Percentiles rank a stretch among this genome's conserved stretches.
phyloP scores from a whole-genome alignment of 2,888 invertebrate species.

The Melipona beecheii region DNA sequence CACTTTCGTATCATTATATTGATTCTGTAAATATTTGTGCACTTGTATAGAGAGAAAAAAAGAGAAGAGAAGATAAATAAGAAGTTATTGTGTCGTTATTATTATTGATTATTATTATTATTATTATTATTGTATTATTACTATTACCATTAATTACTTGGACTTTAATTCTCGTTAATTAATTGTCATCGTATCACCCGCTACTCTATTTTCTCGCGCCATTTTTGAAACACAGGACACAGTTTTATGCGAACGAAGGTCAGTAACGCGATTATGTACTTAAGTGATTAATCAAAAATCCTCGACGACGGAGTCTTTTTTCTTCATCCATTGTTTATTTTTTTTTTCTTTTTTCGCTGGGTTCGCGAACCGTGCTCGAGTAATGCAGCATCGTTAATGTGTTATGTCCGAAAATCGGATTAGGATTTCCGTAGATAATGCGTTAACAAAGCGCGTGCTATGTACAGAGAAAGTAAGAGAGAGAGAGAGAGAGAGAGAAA shows the following conservation, averaged over 20 bases:
- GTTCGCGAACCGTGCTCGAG: constrained; percentile 3
- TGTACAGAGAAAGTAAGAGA: neutral
- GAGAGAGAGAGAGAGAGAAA: neutral
- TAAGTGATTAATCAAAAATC: constrained; percentile 24
- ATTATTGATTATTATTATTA: constrained; percentile 56
- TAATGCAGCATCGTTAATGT: constrained; percentile 2
- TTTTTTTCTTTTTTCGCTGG: neutral
- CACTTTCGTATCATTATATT: constrained; percentile 78
- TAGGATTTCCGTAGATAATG: neutral
- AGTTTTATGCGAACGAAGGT: constrained; percentile 23
- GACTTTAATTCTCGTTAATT: constrained; percentile 58
- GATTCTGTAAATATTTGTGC: constrained; percentile 83
- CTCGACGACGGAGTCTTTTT: neutral
- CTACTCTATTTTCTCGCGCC: constrained; percentile 40
- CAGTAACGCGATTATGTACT: constrained; percentile 23
- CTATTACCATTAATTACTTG: constrained; percentile 3
- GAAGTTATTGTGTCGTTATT: constrained; percentile 56
- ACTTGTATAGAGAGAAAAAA: constrained; percentile 80
- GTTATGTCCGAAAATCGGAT: neutral
- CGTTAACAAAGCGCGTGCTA: neutral
- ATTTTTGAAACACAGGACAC: neutral
- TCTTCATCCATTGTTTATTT: neutral
- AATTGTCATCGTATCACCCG: constrained; percentile 39
- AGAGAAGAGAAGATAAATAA: constrained; percentile 35
- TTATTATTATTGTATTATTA: constrained; percentile 43